A percentile compares a stretch with the other conserved stretches of the same genome.
phyloP scores from a whole-genome alignment of 2,888 invertebrate genomes.

The Rhamnusium bicolor region DNA sequence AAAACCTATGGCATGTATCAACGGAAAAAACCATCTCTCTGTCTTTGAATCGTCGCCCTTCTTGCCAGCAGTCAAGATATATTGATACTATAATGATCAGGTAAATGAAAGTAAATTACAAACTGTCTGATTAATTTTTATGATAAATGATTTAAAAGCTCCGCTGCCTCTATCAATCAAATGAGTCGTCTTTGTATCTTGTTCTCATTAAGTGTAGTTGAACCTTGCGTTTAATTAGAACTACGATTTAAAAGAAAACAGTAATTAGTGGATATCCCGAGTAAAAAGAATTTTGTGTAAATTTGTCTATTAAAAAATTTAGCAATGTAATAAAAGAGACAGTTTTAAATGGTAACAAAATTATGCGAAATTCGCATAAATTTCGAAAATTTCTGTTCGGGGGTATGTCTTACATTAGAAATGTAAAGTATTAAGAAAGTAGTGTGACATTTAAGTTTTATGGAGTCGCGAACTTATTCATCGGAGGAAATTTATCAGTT shows the following conservation, averaged over 20 bases:
- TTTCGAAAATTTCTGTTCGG: no score
- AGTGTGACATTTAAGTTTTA: no score
- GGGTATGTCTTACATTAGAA: no score
- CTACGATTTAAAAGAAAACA: not conserved
- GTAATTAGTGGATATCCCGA: not conserved
- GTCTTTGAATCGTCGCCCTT: not conserved
- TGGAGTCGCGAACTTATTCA: no score
- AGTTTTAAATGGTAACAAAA: no score
- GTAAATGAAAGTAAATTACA: slow-evolving; percentile 51
- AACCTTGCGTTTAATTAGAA: slow-evolving; percentile 25
- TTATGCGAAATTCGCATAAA: no score
- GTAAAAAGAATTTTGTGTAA: not conserved
- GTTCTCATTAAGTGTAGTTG: slow-evolving; percentile 33
- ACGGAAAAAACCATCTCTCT: not conserved
- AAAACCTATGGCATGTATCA: not conserved
- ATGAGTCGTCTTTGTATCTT: slow-evolving; percentile 32
- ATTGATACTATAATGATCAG: slow-evolving; percentile 50
- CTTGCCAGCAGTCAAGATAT: slow-evolving; percentile 38
- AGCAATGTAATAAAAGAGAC: no score
- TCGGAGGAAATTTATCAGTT: no score
- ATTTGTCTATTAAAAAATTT: no score
- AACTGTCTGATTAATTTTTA: slow-evolving; percentile 48
- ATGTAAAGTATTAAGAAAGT: no score
- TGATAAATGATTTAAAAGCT: slow-evolving; percentile 48
- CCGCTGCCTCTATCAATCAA: slow-evolving; percentile 32